Percentiles rank a stretch among this genome's conserved stretches.
phyloP scores from a whole-genome alignment of 2,888 invertebrate genomes.

The Phengaris arion region DNA sequence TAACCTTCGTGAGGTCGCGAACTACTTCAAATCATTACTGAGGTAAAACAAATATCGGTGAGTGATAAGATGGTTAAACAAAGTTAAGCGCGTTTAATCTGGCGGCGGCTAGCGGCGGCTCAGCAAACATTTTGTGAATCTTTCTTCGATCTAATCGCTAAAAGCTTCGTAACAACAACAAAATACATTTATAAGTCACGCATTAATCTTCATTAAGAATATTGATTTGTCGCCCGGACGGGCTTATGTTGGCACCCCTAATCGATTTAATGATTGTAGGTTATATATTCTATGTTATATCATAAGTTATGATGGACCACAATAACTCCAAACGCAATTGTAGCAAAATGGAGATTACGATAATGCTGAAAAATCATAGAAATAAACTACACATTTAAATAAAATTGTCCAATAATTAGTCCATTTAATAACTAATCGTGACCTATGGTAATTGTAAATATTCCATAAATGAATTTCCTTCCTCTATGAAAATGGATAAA shows the following conservation, averaged over 20 bases:
- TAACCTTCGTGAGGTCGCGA: not conserved
- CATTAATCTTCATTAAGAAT: conserved; percentile 25
- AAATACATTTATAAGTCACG: conserved; percentile 17
- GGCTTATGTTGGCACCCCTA: not conserved
- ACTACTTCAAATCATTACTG: not conserved
- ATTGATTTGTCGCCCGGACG: not conserved
- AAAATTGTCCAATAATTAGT: not conserved
- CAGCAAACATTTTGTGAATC: conserved; percentile 13
- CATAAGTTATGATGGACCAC: not conserved
- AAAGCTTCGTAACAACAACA: conserved; percentile 18
- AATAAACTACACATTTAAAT: not conserved
- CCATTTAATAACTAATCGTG: not conserved
- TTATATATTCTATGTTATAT: too few species aligned
- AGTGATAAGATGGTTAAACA: conserved; percentile 6
- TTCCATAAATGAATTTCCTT: not conserved
- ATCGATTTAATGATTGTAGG: not conserved
- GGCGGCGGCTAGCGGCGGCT: not conserved
- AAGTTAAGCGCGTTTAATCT: conserved; percentile 5
- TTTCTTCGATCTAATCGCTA: conserved; percentile 11
- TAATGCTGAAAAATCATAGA: not conserved
- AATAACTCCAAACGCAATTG: not conserved
- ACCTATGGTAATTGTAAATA: not conserved
- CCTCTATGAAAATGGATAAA: not conserved
- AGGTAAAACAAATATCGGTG: not conserved
- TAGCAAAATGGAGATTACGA: not conserved